These are phyloP conservation scores for Poeciliopsis retropinna DNA, from an alignment of 2,113 vertebrate species.

Conservation along the genomic window DNA sequence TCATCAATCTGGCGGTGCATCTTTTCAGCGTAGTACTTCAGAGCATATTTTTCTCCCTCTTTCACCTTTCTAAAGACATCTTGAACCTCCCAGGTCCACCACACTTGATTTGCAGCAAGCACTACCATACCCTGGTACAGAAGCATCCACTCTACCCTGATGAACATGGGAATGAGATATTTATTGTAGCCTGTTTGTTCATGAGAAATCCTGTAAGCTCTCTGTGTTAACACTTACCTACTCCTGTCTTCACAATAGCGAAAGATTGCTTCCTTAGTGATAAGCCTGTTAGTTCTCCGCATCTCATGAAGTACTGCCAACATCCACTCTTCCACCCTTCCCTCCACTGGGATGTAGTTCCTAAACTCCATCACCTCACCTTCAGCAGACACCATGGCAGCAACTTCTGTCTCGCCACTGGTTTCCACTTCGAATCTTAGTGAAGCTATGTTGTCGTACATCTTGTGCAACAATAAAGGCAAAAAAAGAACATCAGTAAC, in stretches of 20 bases:
- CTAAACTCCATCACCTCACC: constrained; percentile 90
- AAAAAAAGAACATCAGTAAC: background rate
- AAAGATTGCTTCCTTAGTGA: constrained; percentile 97
- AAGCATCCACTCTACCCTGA: constrained; percentile 96
- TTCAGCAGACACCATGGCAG: constrained; percentile 93
- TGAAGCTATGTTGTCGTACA: constrained; percentile 94
- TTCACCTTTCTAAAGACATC: constrained; percentile 87
- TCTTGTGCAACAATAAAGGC: constrained; percentile 75
- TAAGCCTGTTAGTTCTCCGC: constrained; percentile 89
- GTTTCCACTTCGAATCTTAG: constrained; percentile 84
- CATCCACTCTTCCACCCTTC: constrained; percentile 97
- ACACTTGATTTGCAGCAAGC: constrained; percentile 93
- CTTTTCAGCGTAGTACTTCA: constrained; percentile 87
- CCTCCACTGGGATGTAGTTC: constrained; percentile 81
- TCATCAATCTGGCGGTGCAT: constrained; percentile 92
- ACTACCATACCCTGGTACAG: constrained; percentile 95
- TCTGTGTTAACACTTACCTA: constrained; percentile 79
- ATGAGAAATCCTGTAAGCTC: background rate
- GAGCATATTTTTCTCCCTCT: constrained; percentile 87
- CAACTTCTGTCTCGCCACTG: constrained; percentile 79
- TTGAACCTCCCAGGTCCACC: constrained; percentile 99
- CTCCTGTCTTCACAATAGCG: constrained; percentile 86
- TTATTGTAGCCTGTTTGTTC: background rate
- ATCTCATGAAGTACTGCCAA: constrained; percentile 87
- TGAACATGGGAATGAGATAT: background rate